A percentile compares a stretch with the other conserved stretches of the same genome.
phyloP scores from a whole-genome alignment of 2,888 invertebrate genomes.

The Caradrina kadenii region DNA sequence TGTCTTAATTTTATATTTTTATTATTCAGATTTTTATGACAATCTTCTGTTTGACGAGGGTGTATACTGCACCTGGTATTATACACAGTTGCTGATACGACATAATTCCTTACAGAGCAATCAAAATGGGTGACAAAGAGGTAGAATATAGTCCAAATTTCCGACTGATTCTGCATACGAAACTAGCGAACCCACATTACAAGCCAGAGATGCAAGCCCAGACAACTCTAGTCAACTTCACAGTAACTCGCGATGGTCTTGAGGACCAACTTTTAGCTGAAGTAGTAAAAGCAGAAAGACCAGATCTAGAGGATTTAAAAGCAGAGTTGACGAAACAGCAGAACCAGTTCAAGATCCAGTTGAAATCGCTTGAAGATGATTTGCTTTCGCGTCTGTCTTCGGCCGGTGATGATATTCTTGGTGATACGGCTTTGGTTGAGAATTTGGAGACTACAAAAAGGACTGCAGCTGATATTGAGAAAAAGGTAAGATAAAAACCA shows the following conservation, averaged over 20 bases:
- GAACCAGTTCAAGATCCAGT: slow-evolving; percentile 98
- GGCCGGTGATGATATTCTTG: slow-evolving; percentile 97
- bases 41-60: too few relatives aligned
- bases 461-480: slow-evolving; percentile 98
- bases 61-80: too few relatives aligned
- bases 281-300: slow-evolving; percentile 98
- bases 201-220: slow-evolving; percentile 99
- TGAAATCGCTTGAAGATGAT: slow-evolving; percentile 98
- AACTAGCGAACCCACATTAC: slow-evolving; percentile 99
- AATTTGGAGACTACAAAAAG: slow-evolving; percentile 98
- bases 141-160: slow-evolving; percentile 97
- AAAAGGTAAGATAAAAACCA: slow-evolving; percentile 90
- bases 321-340: slow-evolving; percentile 98
- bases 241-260: slow-evolving; percentile 98
- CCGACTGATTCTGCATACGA: slow-evolving; percentile 97
- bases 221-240: slow-evolving; percentile 98
- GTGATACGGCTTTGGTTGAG: slow-evolving; percentile 98
- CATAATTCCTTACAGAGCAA: slow-evolving; percentile 92
- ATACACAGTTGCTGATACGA: neutral
- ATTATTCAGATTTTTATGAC: too few relatives aligned
- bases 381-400: slow-evolving; percentile 96
- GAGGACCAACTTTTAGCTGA: slow-evolving; percentile 99
- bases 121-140: slow-evolving; percentile 99
- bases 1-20: too few relatives aligned
- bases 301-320: slow-evolving; percentile 98